Percentiles rank a stretch among this genome's conserved stretches.
These are phyloP conservation scores for Anomalospiza imberbis DNA, from an alignment of 2,797 vertebrate species.

Conservation along the genomic window DNA sequence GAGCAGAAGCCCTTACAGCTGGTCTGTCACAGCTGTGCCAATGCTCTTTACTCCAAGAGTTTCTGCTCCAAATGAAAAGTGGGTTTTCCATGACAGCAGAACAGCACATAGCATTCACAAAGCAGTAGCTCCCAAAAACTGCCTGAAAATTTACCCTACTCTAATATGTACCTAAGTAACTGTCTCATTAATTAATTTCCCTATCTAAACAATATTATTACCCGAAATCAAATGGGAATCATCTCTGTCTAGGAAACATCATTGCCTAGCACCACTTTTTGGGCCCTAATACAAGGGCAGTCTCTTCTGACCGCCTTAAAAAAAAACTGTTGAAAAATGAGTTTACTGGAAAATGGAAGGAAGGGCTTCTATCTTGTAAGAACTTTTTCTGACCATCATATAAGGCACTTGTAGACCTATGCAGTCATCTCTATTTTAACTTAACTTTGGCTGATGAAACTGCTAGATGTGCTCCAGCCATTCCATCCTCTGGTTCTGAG, in stretches of 20 bases:
- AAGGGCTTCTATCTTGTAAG: background rate
- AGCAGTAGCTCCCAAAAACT: background rate
- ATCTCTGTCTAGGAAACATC: background rate
- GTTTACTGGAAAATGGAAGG: background rate
- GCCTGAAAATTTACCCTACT: background rate
- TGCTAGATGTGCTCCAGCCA: background rate
- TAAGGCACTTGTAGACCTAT: background rate
- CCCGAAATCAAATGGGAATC: background rate
- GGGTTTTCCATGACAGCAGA: background rate
- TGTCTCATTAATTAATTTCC: background rate
- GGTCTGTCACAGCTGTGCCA: background rate
- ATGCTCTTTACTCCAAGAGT: background rate
- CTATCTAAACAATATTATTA: background rate
- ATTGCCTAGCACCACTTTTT: background rate
- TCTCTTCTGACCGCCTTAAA: background rate
- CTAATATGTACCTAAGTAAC: background rate
- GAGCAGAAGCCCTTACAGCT: background rate
- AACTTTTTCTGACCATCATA: background rate
- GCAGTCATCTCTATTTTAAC: background rate
- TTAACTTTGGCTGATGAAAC: background rate
- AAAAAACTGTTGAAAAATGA: background rate
- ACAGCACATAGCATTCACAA: background rate
- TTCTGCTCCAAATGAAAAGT: background rate
- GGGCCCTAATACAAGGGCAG: background rate
- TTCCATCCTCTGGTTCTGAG: background rate